Evolutionary conservation across 2,113 vertebrate genomes (phyloP).

Genomic region (Copsychus sechellarum): DNA sequence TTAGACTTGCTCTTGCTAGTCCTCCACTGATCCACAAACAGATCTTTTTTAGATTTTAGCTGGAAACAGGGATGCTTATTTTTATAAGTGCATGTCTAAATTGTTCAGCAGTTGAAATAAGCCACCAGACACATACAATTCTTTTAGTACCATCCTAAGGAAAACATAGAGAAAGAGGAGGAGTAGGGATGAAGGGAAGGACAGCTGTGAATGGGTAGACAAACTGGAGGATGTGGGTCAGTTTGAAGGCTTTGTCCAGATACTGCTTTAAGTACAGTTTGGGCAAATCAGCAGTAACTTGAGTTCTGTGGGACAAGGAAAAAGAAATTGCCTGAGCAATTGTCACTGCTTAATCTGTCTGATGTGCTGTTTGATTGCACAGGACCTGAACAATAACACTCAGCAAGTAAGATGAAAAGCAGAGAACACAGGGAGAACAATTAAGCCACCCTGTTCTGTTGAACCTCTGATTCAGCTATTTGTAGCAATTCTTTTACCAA

Average conservation of each 20-base stretch:
- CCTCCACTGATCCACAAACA: neutral
- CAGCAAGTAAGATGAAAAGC: neutral
- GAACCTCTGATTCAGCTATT: neutral
- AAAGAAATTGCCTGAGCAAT: neutral
- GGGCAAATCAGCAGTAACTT: neutral
- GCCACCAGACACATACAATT: neutral
- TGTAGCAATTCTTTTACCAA: neutral
- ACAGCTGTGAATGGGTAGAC: neutral
- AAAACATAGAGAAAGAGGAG: neutral
- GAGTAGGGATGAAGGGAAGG: neutral
- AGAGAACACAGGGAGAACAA: neutral
- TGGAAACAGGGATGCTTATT: neutral
- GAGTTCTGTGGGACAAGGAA: neutral
- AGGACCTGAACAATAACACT: neutral
- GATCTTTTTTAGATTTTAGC: neutral
- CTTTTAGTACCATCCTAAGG: neutral
- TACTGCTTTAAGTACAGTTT: neutral
- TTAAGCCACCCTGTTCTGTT: neutral
- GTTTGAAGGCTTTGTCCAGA: neutral
- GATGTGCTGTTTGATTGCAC: neutral
- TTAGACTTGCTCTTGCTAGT: neutral
- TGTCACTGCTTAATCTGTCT: neutral
- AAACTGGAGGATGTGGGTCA: neutral
- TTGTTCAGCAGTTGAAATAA: neutral
- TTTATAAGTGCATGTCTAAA: neutral